Evolutionary conservation across 2,797 vertebrate genomes (phyloP).

Genomic region (Parauchenoglanis ngamensis): DNA sequence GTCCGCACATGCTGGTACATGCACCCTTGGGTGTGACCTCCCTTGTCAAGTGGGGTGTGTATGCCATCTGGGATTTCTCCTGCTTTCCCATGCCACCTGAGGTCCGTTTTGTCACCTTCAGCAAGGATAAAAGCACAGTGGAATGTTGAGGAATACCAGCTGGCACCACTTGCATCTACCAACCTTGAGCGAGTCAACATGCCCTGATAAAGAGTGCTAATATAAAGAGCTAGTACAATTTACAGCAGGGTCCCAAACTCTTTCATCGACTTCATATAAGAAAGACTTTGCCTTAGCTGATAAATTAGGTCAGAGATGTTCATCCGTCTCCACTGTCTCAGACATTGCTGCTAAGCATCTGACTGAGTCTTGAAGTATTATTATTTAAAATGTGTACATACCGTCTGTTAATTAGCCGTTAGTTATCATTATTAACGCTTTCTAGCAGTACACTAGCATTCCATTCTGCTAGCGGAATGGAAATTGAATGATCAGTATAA

Average conservation of each 20-base stretch:
- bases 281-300: background rate
- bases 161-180: background rate
- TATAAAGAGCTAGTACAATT: background rate
- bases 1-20: constrained; percentile 24
- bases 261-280: background rate
- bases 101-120: background rate
- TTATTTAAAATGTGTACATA: background rate
- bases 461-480: background rate
- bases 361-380: background rate
- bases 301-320: background rate
- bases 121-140: background rate
- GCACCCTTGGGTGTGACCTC: constrained; percentile 27
- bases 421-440: too few species aligned
- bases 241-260: background rate
- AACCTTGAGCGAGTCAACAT: background rate
- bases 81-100: background rate
- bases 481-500: too few species aligned
- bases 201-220: background rate
- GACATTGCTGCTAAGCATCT: too few species aligned
- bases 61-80: constrained; percentile 1
- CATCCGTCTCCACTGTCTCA: too few species aligned
- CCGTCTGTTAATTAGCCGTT: too few species aligned
- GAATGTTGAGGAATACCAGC: constrained; percentile 12
- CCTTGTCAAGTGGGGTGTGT: background rate
- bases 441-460: too few species aligned